phyloP scores from a whole-genome alignment of 2,888 invertebrate species.

The Trissoscelio sp. region DNA sequence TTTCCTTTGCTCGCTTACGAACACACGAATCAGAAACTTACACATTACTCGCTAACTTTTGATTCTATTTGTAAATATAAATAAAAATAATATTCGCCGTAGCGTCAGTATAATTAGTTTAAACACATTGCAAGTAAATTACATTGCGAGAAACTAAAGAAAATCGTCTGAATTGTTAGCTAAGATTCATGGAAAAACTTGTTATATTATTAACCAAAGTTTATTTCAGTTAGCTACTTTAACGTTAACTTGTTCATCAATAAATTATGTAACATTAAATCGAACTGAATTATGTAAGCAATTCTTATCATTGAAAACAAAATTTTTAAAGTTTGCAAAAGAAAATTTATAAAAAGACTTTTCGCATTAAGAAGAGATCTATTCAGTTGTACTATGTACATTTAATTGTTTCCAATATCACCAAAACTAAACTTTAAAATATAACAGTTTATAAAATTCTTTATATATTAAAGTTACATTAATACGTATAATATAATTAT shows the following conservation, averaged over 20 bases:
- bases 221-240: not conserved
- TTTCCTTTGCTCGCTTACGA: slow-evolving; percentile 32
- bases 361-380: too few relatives aligned
- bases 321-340: too few relatives aligned
- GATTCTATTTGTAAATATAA: slow-evolving; percentile 42
- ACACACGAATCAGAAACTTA: slow-evolving; percentile 41
- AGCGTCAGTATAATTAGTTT: slow-evolving; percentile 27
- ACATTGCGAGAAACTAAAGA: not conserved
- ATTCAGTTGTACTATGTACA: too few relatives aligned
- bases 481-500: too few relatives aligned
- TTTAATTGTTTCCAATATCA: too few relatives aligned
- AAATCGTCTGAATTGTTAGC: not conserved
- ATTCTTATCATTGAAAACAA: too few relatives aligned
- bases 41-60: slow-evolving; percentile 35
- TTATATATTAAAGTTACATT: too few relatives aligned
- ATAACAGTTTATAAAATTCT: too few relatives aligned
- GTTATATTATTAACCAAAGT: slow-evolving; percentile 5
- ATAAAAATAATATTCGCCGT: slow-evolving; percentile 32
- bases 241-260: not conserved
- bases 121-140: slow-evolving; percentile 9
- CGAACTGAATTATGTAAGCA: too few relatives aligned
- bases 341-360: too few relatives aligned
- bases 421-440: too few relatives aligned
- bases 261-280: slow-evolving; percentile 11
- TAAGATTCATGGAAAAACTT: slow-evolving; percentile 12